A percentile compares a stretch with the other conserved stretches of the same genome.
These are phyloP conservation scores for Enteromius anoplus DNA, from an alignment of 2,797 vertebrate genomes.

Conservation along the genomic window DNA sequence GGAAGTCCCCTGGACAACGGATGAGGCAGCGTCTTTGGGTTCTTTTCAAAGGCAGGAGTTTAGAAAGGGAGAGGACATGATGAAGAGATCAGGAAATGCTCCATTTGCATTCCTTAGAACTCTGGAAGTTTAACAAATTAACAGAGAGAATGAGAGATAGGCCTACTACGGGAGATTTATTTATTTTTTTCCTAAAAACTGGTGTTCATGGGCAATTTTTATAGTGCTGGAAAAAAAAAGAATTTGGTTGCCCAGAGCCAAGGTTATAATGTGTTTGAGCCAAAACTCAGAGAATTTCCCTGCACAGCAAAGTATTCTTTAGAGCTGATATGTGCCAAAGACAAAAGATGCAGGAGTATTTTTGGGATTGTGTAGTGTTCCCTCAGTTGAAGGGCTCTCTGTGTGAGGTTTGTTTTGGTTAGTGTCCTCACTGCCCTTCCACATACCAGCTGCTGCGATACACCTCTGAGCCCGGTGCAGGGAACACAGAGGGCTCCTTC, in stretches of 20 bases:
- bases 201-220: slow-evolving; percentile 20
- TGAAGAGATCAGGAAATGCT: slow-evolving; percentile 52
- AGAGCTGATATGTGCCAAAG: slow-evolving; percentile 37
- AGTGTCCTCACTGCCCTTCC: slow-evolving; percentile 67
- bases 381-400: slow-evolving; percentile 43
- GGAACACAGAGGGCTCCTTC: slow-evolving; percentile 77
- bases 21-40: slow-evolving; percentile 62
- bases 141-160: slow-evolving; percentile 23
- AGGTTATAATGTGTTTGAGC: slow-evolving; percentile 14
- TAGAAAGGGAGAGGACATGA: slow-evolving; percentile 41
- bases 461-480: slow-evolving; percentile 78
- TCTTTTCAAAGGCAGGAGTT: slow-evolving; percentile 41
- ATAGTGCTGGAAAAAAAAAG: slow-evolving; percentile 16
- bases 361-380: slow-evolving; percentile 33
- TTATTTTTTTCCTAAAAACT: slow-evolving; percentile 23
- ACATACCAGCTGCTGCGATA: slow-evolving; percentile 85
- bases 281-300: slow-evolving; percentile 18
- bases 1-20: slow-evolving; percentile 78
- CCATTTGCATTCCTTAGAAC: slow-evolving; percentile 54
- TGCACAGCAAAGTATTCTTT: slow-evolving; percentile 23
- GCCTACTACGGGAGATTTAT: background rate
- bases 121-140: slow-evolving; percentile 49
- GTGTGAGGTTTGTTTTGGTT: slow-evolving; percentile 62
- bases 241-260: background rate
- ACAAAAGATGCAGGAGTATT: slow-evolving; percentile 37